Conservation (phyloP, 1,140 invertebrate genomes). For the Wiebesia pumilae region DNA sequence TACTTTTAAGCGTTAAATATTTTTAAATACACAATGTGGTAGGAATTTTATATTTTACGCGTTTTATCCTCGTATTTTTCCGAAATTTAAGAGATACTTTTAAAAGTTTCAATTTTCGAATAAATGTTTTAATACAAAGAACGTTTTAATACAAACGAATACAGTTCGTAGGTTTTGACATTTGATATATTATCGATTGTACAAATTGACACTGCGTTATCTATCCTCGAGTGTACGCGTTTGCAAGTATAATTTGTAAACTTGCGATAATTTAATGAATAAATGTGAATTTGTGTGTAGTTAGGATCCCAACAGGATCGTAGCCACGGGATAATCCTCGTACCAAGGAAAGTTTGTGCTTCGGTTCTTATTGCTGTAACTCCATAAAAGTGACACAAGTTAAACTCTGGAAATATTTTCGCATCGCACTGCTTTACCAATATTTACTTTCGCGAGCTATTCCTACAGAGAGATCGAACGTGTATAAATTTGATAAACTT, state of each 20-base stretch:
- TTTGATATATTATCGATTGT: not conserved
- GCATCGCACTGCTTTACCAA: not conserved
- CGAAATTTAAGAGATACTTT: too few species aligned
- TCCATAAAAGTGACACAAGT: slow-evolving; percentile 2
- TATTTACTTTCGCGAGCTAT: slow-evolving; percentile 30
- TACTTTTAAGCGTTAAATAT: too few species aligned
- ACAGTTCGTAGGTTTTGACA: not conserved
- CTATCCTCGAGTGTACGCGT: not conserved
- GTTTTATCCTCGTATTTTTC: too few species aligned
- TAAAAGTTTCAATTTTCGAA: not conserved
- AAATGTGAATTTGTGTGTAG: too few species aligned
- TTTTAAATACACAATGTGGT: too few species aligned
- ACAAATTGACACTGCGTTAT: not conserved
- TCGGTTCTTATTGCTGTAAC: not conserved
- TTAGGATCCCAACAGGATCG: too few species aligned
- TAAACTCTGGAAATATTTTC: slow-evolving; percentile 1
- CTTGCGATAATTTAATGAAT: too few species aligned
- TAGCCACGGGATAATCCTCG: not conserved
- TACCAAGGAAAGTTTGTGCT: slow-evolving; percentile 13
- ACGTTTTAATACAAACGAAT: not conserved
- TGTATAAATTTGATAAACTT: slow-evolving; percentile 14
- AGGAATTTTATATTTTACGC: too few species aligned
- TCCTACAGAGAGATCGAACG: not conserved
- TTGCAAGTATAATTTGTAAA: not conserved
- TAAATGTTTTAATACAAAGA: not conserved